phyloP scores from a whole-genome alignment of 2,797 vertebrate species.

The Rhinoraja longicauda region DNA sequence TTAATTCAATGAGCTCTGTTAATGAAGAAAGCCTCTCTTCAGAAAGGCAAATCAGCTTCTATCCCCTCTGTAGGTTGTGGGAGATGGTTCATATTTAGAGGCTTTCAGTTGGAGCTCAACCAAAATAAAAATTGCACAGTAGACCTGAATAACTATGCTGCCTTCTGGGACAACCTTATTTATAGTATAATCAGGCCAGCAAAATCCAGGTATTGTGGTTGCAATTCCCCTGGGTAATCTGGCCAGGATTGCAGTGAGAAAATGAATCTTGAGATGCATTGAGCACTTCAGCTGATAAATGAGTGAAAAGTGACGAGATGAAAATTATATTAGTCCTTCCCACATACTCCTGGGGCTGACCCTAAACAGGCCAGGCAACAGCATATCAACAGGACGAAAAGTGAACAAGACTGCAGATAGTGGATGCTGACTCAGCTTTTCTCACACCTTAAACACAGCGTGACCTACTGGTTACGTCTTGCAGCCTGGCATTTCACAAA shows the following conservation, averaged over 20 bases:
- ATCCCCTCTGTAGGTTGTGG: neutral
- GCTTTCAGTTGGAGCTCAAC: neutral
- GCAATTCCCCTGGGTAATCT: neutral
- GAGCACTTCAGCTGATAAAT: neutral
- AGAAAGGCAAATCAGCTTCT: slow-evolving; percentile 8
- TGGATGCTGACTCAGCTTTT: no score
- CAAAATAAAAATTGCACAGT: neutral
- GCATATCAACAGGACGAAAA: no score
- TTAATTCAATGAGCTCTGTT: slow-evolving; percentile 37
- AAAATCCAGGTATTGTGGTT: neutral
- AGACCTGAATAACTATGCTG: neutral
- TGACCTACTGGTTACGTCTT: no score
- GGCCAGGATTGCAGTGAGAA: neutral
- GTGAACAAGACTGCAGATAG: no score
- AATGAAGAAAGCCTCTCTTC: slow-evolving; percentile 17
- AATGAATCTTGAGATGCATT: neutral
- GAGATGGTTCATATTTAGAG: neutral
- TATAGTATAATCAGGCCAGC: neutral
- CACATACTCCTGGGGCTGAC: neutral
- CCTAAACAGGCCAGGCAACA: neutral
- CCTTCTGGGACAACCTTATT: neutral
- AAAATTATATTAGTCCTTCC: neutral
- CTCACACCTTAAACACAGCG: no score
- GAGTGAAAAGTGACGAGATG: neutral
- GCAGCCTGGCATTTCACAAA: no score